Conservation (phyloP, 2,113 vertebrate species). For the Melanotaenia duboulayi region DNA sequence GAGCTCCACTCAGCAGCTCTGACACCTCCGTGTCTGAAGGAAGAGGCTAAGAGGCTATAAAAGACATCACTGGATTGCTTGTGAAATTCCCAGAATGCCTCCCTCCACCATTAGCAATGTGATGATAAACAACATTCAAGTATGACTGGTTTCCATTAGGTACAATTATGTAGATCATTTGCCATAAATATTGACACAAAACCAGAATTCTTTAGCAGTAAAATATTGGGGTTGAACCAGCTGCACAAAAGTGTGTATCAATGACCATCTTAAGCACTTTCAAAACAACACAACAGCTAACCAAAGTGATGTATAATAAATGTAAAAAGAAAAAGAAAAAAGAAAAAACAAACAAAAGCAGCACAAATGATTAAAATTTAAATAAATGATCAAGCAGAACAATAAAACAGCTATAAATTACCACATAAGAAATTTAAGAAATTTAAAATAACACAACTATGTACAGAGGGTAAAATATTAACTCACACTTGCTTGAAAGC, state of each 20-base stretch:
- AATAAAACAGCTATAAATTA: no score
- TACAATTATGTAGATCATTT: background rate
- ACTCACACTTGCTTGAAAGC: no score
- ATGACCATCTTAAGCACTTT: no score
- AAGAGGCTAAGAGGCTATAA: conserved; percentile 32
- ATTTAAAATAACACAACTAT: no score
- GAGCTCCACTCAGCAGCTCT: conserved; percentile 29
- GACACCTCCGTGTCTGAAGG: conserved; percentile 50
- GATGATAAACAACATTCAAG: background rate
- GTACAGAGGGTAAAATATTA: no score
- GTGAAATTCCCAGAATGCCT: conserved; percentile 15
- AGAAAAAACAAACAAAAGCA: no score
- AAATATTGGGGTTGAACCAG: background rate
- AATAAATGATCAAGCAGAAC: no score
- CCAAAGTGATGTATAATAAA: no score
- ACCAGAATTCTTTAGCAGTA: background rate
- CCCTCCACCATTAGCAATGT: conserved; percentile 31
- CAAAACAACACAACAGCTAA: no score
- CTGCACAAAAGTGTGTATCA: background rate
- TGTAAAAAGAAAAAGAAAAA: no score
- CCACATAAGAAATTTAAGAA: no score
- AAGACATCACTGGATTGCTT: conserved; percentile 22
- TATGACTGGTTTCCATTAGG: conserved; percentile 6
- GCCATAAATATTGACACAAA: background rate
- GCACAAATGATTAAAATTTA: no score